These are phyloP conservation scores for Phrynocephalus guinanensis DNA, from an alignment of 2,797 vertebrate genomes.

Conservation along the genomic window DNA sequence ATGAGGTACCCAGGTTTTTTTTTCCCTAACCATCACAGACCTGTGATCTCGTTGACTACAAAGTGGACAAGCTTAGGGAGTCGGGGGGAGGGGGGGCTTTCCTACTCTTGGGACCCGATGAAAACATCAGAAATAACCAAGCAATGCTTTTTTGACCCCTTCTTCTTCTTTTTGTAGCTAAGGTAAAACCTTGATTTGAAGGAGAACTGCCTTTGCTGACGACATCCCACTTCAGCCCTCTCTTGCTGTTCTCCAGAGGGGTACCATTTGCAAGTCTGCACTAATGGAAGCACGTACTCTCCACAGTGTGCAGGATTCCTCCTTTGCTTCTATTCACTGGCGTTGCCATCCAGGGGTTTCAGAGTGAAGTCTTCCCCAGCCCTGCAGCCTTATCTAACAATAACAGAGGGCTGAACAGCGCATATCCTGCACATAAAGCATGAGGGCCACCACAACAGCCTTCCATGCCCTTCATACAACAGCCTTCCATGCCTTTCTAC, in stretches of 20 bases:
- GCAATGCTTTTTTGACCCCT: too few relatives aligned
- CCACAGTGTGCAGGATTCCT: too few relatives aligned
- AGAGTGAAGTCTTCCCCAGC: background rate
- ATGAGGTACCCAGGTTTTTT: background rate
- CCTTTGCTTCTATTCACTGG: background rate
- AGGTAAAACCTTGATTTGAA: too few relatives aligned
- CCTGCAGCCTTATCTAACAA: background rate
- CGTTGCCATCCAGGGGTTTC: background rate
- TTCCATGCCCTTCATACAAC: background rate
- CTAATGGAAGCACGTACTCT: too few relatives aligned
- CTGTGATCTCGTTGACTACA: background rate
- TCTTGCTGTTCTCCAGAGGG: background rate
- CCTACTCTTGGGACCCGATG: too few relatives aligned
- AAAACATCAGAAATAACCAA: too few relatives aligned
- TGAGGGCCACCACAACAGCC: background rate
- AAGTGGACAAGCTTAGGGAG: too few relatives aligned
- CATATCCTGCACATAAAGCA: background rate
- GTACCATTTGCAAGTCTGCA: too few relatives aligned
- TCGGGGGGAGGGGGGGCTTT: background rate
- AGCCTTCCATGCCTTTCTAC: background rate
- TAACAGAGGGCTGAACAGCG: background rate
- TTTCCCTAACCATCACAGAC: too few relatives aligned
- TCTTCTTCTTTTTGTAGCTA: too few relatives aligned
- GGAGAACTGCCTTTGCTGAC: too few relatives aligned
- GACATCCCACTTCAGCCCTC: background rate